Conservation (phyloP, 2,113 vertebrate genomes). For the Heterocephalus glaber region DNA sequence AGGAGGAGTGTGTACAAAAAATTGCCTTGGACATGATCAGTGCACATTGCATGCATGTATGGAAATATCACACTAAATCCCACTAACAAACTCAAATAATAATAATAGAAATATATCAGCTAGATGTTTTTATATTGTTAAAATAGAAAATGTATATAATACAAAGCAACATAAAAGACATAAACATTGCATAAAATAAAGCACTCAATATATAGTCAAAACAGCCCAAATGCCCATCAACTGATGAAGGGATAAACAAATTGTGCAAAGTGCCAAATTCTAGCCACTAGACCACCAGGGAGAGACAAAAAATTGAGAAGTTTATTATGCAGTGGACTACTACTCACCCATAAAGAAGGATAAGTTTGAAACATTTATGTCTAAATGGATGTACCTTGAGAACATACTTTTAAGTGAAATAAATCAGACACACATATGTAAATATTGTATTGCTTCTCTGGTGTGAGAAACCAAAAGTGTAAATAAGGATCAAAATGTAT, state of each 20-base stretch:
- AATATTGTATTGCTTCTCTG: not conserved
- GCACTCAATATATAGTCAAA: not conserved
- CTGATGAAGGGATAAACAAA: not conserved
- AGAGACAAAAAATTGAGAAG: not conserved
- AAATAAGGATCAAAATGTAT: not conserved
- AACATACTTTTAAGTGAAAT: not conserved
- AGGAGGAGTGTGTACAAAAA: not conserved
- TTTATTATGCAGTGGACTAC: not conserved
- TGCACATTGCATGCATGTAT: not conserved
- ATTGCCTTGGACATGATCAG: not conserved
- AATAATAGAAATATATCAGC: not conserved
- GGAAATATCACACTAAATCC: not conserved
- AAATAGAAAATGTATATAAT: not conserved
- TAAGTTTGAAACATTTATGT: not conserved
- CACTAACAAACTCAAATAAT: not conserved
- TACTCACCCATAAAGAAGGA: not conserved
- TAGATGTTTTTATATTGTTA: not conserved
- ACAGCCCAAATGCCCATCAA: not conserved
- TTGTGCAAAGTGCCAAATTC: no score
- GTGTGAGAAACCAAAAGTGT: not conserved
- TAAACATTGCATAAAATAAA: not conserved
- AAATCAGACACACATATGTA: not conserved
- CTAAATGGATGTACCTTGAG: not conserved
- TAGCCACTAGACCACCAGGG: no score
- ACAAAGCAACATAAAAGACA: not conserved